These are phyloP conservation scores for Aphelenchoides besseyi DNA, from an alignment of 1,140 invertebrate species.

Conservation along the genomic window DNA sequence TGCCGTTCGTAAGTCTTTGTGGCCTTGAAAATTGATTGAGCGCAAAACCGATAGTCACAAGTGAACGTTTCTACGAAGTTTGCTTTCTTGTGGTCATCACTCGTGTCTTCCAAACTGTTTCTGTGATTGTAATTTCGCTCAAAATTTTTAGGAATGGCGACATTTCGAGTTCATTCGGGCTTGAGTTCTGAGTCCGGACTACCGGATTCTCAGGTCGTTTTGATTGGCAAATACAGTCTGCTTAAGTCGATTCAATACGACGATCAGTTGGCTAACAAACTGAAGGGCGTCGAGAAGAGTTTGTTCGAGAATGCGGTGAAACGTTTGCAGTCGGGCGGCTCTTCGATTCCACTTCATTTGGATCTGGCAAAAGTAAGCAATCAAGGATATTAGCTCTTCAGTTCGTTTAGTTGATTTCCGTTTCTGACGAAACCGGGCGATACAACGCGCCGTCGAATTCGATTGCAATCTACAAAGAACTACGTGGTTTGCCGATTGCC, in stretches of 20 bases:
- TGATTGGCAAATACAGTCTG: constrained; percentile 37
- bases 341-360: constrained; percentile 46
- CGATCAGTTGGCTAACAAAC: constrained; percentile 21
- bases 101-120: too few relatives aligned
- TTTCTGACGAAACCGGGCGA: constrained; percentile 46
- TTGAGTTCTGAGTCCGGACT: constrained; percentile 10
- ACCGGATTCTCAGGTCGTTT: constrained; percentile 29
- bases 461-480: constrained; percentile 39
- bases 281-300: constrained; percentile 27
- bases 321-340: constrained; percentile 25
- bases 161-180: constrained; percentile 23
- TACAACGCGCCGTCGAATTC: constrained; percentile 53
- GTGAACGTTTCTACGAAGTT: too few relatives aligned
- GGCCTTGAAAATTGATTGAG: too few relatives aligned
- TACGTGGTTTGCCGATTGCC: constrained; percentile 27
- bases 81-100: too few relatives aligned
- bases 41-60: too few relatives aligned
- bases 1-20: too few relatives aligned
- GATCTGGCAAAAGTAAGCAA: constrained; percentile 53
- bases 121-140: too few relatives aligned
- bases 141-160: constrained; percentile 36
- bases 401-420: constrained; percentile 42
- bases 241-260: constrained; percentile 33
- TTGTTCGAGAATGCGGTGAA: constrained; percentile 28
- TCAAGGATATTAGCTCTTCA: background rate